Percentiles rank a stretch among this genome's conserved stretches.
phyloP scores from a whole-genome alignment of 1,140 invertebrate species.

The Latrodectus geometricus region DNA sequence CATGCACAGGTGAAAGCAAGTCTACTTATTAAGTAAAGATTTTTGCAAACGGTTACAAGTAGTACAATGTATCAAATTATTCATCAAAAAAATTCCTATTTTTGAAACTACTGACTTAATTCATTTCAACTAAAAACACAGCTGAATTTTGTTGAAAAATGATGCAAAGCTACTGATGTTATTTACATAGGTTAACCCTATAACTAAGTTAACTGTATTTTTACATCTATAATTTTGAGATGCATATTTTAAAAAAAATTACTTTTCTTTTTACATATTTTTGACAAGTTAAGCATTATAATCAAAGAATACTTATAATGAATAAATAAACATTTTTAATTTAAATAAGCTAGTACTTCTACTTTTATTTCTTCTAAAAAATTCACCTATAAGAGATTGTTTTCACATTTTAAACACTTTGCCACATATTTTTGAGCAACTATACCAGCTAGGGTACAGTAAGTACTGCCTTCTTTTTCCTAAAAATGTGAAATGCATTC shows the following conservation, averaged over 20 bases:
- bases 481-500: conserved; percentile 45
- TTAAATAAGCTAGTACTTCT: conserved; percentile 8
- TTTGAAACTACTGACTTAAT: no score
- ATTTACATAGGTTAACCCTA: no score
- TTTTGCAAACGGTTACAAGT: no score
- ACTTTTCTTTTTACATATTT: neutral
- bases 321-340: neutral
- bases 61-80: no score
- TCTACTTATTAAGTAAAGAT: no score
- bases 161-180: no score
- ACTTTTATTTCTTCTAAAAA: neutral
- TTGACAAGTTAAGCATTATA: neutral
- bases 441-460: conserved; percentile 22
- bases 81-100: no score
- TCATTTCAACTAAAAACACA: no score
- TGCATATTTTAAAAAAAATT: neutral
- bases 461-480: conserved; percentile 31
- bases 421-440: conserved; percentile 58
- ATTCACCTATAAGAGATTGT: conserved; percentile 45
- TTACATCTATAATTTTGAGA: neutral
- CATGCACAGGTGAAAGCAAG: no score
- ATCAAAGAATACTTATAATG: neutral
- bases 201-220: neutral
- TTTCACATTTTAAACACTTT: conserved; percentile 53
- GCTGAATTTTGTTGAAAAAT: no score